Evolutionary conservation across 37 sponge, comb jelly and placozoan species (phyloP).

Genomic region (Mnemiopsis leidyi): DNA sequence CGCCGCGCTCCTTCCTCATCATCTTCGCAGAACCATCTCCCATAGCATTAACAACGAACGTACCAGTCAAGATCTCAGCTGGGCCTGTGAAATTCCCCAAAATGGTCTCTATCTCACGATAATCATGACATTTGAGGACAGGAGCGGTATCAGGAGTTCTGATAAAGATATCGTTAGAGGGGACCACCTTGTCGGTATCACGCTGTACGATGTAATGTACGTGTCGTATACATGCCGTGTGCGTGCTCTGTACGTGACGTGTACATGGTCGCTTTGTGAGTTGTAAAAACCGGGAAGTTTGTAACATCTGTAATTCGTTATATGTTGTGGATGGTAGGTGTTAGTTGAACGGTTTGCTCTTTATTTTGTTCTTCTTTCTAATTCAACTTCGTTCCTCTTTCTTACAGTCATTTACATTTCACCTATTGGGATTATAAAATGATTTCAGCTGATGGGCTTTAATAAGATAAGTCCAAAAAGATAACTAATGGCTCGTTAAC

Average conservation of each 20-base stretch:
- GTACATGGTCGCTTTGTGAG: neutral
- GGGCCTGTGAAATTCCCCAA: neutral
- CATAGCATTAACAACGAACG: constrained; percentile 22
- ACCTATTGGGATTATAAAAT: too few relatives aligned
- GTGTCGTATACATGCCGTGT: too few relatives aligned
- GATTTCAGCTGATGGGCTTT: too few relatives aligned
- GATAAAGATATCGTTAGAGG: constrained; percentile 9
- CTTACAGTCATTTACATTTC: too few relatives aligned
- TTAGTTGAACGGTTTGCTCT: too few relatives aligned
- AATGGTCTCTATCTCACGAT: neutral
- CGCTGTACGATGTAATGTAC: constrained; percentile 21
- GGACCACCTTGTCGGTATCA: neutral
- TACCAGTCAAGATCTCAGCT: neutral
- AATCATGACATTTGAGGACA: neutral
- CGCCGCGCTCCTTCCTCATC: constrained; percentile 21
- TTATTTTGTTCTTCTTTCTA: too few relatives aligned
- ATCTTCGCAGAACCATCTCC: neutral
- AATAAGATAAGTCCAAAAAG: too few relatives aligned
- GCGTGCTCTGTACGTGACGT: neutral
- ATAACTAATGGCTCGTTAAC: too few relatives aligned
- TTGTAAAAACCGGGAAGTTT: neutral
- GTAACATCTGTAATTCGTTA: too few relatives aligned
- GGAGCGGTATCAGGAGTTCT: constrained; percentile 19
- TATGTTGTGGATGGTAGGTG: too few relatives aligned
- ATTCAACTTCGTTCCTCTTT: too few relatives aligned